phyloP scores from a whole-genome alignment of 1,140 invertebrate genomes.

The Lepidurus couesii region DNA sequence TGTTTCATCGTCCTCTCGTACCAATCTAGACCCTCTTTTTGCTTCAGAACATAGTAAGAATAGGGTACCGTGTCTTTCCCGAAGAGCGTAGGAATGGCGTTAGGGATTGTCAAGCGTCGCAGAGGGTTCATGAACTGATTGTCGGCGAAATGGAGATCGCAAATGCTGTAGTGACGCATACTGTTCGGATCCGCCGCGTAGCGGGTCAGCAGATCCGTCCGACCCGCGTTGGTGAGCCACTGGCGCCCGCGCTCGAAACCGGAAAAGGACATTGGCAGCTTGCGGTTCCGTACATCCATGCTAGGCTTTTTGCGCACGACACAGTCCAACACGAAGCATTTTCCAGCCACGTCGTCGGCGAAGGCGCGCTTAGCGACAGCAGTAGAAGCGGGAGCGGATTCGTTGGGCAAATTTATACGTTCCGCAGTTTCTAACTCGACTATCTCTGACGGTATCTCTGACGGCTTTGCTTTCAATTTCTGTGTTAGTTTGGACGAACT shows the following conservation, averaged over 20 bases:
- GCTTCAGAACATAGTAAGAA: background rate
- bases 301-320: background rate
- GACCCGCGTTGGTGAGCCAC: conserved; percentile 4
- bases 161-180: background rate
- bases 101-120: background rate
- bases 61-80: background rate
- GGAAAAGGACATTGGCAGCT: background rate
- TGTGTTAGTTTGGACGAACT: no score
- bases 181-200: background rate
- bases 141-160: background rate
- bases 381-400: background rate
- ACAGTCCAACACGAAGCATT: background rate
- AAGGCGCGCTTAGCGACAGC: background rate
- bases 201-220: background rate
- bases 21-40: background rate
- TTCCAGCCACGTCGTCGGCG: background rate
- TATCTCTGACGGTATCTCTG: no score
- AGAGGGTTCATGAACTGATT: conserved; percentile 4
- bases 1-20: background rate
- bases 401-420: no score
- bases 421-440: no score
- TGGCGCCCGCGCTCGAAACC: conserved; percentile 11
- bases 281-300: background rate
- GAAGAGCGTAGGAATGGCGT: background rate
- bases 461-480: no score